phyloP scores from a whole-genome alignment of 2,113 vertebrate species.

The Dasyornis broadbenti region DNA sequence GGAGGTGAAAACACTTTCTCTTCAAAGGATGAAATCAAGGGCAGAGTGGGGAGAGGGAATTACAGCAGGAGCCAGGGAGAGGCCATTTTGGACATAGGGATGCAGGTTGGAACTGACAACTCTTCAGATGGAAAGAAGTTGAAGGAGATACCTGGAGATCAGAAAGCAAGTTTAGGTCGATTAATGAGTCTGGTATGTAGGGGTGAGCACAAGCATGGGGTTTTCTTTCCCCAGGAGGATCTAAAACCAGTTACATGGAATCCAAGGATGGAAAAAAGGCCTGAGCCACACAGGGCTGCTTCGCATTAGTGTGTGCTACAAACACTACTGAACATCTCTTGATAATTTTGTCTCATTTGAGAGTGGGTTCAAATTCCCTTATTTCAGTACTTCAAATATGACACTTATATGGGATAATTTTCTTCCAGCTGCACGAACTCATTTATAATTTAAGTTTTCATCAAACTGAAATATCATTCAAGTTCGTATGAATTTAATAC shows the following conservation, averaged over 20 bases:
- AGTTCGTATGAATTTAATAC: slow-evolving; percentile 50
- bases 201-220: rapidly evolving
- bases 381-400: slow-evolving; percentile 6
- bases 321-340: not conserved
- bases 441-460: slow-evolving; percentile 48
- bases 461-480: slow-evolving; percentile 43
- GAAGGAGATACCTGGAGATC: not conserved
- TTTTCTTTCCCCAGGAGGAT: not conserved
- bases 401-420: slow-evolving; percentile 36
- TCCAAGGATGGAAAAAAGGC: not conserved
- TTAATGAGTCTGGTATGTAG: not conserved
- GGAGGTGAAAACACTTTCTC: not conserved
- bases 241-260: not conserved
- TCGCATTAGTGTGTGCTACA: not conserved
- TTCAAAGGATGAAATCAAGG: not conserved
- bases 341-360: not conserved
- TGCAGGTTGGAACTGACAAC: rapidly evolving
- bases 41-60: not conserved
- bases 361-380: not conserved
- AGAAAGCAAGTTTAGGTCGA: not conserved
- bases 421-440: not conserved
- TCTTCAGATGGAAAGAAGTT: not conserved
- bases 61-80: not conserved
- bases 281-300: not conserved
- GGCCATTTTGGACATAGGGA: not conserved